A percentile compares a stretch with the other conserved stretches of the same genome.
Evolutionary conservation across 2,113 vertebrate species (phyloP).

Genomic region (Numenius arquata): DNA sequence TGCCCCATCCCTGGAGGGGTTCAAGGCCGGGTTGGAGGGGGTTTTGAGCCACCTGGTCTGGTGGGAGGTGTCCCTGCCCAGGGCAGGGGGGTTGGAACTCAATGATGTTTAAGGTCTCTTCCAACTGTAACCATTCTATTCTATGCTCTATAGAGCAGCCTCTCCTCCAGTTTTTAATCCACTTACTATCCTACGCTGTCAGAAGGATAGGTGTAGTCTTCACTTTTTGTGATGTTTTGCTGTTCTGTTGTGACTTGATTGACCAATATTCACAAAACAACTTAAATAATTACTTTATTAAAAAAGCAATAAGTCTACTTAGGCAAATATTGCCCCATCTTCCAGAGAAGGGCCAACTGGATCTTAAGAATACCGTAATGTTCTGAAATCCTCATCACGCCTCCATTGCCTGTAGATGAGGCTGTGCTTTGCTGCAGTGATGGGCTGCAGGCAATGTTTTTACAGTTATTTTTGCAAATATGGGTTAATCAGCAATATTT

Average conservation of each 20-base stretch:
- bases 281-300: not conserved
- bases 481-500: no score
- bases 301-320: not conserved
- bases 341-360: not conserved
- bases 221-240: not conserved
- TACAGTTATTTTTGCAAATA: not conserved
- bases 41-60: no score
- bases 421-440: not conserved
- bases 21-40: no score
- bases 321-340: not conserved
- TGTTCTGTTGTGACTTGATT: not conserved
- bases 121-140: no score
- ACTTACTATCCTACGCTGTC: fast-evolving
- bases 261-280: not conserved
- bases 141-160: not conserved
- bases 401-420: not conserved
- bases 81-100: no score
- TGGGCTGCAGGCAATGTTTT: not conserved
- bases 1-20: no score
- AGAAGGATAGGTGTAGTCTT: not conserved
- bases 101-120: no score
- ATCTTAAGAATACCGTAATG: not conserved
- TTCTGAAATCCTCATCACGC: fast-evolving
- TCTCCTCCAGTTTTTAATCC: not conserved
- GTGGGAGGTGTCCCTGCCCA: no score